These are phyloP conservation scores for Serilophus lunatus DNA, from an alignment of 2,113 vertebrate genomes.

Conservation along the genomic window DNA sequence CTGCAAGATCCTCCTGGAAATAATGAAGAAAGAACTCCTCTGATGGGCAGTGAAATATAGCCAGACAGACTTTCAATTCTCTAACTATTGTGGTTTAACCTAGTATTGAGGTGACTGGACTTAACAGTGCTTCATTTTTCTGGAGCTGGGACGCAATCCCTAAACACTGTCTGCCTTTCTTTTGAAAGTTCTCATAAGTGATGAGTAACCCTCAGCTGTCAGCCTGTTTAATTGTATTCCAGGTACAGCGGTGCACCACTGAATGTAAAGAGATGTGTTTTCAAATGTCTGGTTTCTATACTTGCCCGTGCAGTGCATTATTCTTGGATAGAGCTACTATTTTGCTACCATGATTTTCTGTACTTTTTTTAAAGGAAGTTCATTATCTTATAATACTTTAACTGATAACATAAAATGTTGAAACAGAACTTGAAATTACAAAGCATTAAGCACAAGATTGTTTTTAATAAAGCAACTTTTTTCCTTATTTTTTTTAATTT, in stretches of 20 bases:
- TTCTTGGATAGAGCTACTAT: neutral
- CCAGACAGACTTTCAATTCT: neutral
- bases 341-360: conserved; percentile 28
- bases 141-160: neutral
- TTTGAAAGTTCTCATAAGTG: neutral
- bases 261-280: neutral
- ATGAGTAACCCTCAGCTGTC: neutral
- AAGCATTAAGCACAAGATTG: neutral
- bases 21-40: conserved; percentile 61
- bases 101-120: neutral
- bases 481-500: neutral
- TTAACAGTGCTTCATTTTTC: neutral
- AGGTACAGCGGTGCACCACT: neutral
- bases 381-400: neutral
- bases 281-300: neutral
- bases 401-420: neutral
- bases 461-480: conserved; percentile 44
- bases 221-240: neutral
- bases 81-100: neutral
- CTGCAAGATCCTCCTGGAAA: neutral
- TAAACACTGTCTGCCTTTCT: conserved; percentile 1
- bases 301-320: neutral
- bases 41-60: conserved; percentile 58
- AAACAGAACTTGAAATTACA: neutral
- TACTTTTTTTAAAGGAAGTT: conserved; percentile 9